Conservation (phyloP, 2,888 invertebrate genomes). For the Autographa gamma region DNA sequence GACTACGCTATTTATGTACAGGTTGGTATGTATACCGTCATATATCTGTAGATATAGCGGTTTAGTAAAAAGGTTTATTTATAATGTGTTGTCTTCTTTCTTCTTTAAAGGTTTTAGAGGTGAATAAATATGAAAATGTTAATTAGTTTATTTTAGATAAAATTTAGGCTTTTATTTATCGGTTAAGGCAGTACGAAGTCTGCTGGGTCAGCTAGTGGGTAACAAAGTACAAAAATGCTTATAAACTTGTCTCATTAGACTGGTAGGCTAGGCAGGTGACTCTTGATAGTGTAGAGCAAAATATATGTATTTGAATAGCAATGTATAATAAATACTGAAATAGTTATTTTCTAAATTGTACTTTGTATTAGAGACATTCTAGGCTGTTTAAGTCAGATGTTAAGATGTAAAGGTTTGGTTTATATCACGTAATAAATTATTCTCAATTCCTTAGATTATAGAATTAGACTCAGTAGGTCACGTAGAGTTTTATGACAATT, state of each 20-base stretch:
- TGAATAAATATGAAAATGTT: too few relatives aligned
- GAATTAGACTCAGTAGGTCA: neutral
- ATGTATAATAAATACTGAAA: neutral
- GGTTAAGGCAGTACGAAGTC: too few relatives aligned
- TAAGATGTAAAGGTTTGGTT: too few relatives aligned
- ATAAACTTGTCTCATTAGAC: too few relatives aligned
- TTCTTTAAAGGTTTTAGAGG: too few relatives aligned
- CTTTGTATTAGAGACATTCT: neutral
- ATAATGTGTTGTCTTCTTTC: too few relatives aligned
- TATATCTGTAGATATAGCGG: neutral
- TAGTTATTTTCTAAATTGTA: neutral
- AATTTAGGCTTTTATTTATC: too few relatives aligned
- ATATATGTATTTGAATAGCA: neutral
- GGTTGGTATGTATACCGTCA: neutral
- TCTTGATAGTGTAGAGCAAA: neutral
- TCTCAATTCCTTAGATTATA: neutral
- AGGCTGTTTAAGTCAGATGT: neutral
- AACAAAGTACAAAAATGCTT: too few relatives aligned
- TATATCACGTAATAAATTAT: neutral
- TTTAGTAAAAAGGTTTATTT: neutral
- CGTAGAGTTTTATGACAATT: neutral
- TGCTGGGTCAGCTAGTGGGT: too few relatives aligned
- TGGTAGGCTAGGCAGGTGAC: neutral
- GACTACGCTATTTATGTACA: neutral
- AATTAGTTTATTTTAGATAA: too few relatives aligned